These are phyloP conservation scores for Pentamera pediparva DNA, from an alignment of 53 echinoderm and acorn worm genomes.

Conservation along the genomic window DNA sequence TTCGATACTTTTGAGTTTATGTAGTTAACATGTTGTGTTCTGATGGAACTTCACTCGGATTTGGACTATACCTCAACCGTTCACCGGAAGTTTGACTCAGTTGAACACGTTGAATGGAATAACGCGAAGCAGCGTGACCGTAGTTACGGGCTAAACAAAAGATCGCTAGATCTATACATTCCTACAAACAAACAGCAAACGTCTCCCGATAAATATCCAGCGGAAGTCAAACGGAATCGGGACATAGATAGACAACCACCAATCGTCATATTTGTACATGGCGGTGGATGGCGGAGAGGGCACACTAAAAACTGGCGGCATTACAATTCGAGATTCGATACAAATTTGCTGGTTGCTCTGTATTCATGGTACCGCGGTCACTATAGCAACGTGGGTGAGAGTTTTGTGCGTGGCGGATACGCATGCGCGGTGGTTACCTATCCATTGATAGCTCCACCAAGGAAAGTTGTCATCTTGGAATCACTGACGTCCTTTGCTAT, in stretches of 20 bases:
- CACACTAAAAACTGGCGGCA: slow-evolving; percentile 52
- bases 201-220: neutral
- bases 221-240: neutral
- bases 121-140: too few species aligned
- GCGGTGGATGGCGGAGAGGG: slow-evolving; percentile 57
- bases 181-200: neutral
- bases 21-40: too few species aligned
- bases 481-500: slow-evolving; percentile 30
- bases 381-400: slow-evolving; percentile 52
- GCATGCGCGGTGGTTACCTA: slow-evolving; percentile 50
- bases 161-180: neutral
- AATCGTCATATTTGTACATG: slow-evolving; percentile 45
- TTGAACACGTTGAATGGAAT: too few species aligned
- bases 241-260: neutral
- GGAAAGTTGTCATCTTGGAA: slow-evolving; percentile 31
- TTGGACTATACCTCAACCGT: too few species aligned
- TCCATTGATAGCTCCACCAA: slow-evolving; percentile 34
- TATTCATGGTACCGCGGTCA: slow-evolving; percentile 2
- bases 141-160: too few species aligned
- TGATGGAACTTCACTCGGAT: too few species aligned
- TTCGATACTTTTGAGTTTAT: too few species aligned
- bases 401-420: slow-evolving; percentile 35
- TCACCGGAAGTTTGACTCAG: too few species aligned
- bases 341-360: slow-evolving; percentile 37
- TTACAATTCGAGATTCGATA: slow-evolving; percentile 47